phyloP scores from a whole-genome alignment of 2,113 vertebrate genomes.

The Emberiza fucata region DNA sequence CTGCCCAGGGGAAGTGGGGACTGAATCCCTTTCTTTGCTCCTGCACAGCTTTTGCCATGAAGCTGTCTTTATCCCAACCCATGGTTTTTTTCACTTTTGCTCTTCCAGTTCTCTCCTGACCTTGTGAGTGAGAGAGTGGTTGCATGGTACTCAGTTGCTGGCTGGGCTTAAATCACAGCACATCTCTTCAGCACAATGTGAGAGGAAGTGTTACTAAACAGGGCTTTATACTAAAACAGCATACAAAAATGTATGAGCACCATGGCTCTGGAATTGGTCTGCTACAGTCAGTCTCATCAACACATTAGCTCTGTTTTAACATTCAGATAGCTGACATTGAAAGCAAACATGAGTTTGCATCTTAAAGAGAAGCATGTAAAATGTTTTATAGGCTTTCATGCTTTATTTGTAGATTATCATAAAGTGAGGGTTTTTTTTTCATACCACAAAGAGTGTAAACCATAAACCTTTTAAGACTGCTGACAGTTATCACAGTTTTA shows the following conservation, averaged over 20 bases:
- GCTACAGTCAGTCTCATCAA: not conserved
- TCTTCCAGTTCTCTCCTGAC: not conserved
- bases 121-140: not conserved
- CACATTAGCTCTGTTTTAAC: not conserved
- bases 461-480: constrained; percentile 31
- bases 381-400: constrained; percentile 48
- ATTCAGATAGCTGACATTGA: not conserved
- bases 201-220: not conserved
- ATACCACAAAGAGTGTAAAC: constrained; percentile 14
- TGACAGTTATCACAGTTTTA: not conserved
- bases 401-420: constrained; percentile 64
- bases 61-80: not conserved
- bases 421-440: constrained; percentile 55
- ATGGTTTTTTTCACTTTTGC: not conserved
- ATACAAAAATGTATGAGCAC: not conserved
- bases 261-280: not conserved
- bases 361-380: constrained; percentile 29
- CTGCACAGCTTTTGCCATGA: not conserved
- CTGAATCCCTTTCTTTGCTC: not conserved
- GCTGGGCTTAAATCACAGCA: not conserved
- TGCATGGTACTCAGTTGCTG: not conserved
- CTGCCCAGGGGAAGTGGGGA: not conserved
- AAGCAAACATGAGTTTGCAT: constrained; percentile 5
- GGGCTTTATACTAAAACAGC: not conserved
- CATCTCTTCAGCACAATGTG: not conserved